Evolutionary conservation across 35 echinoderm and acorn worm genomes (phyloP).

Genomic region (Heliocidaris erythrogramma): DNA sequence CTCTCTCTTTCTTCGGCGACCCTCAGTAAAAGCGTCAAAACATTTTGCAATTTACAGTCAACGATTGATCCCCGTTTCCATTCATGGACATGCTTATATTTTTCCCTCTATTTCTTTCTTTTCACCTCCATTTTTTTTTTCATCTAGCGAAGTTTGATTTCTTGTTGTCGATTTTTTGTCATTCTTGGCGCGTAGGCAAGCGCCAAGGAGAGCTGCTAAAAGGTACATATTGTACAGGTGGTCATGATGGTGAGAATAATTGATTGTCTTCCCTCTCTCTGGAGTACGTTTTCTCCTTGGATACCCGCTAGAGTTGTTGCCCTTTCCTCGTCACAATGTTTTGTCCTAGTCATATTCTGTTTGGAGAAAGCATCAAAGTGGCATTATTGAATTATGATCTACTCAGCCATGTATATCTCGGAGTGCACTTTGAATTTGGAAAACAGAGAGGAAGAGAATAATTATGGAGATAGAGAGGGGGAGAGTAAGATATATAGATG

Average conservation of each 20-base stretch:
- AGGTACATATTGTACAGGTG: conserved; percentile 30
- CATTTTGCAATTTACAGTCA: conserved; percentile 30
- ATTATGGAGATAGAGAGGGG: neutral
- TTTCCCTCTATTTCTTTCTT: neutral
- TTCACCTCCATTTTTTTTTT: neutral
- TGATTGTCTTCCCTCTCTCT: conserved; percentile 17
- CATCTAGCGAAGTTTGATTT: too few species aligned
- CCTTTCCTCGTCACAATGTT: conserved; percentile 35
- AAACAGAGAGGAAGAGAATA: neutral
- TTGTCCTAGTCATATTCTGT: neutral
- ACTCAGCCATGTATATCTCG: neutral
- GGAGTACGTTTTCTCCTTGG: conserved; percentile 7
- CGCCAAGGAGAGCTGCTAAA: conserved; percentile 32
- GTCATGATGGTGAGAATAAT: conserved; percentile 13
- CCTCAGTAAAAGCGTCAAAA: conserved; percentile 9
- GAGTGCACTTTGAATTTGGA: neutral
- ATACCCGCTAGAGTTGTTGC: neutral
- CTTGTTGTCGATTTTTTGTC: neutral
- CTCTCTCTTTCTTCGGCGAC: neutral
- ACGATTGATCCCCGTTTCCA: conserved; percentile 3
- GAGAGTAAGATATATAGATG: neutral
- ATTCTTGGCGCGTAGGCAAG: neutral
- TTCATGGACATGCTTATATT: neutral
- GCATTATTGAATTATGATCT: conserved; percentile 39
- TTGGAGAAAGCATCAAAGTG: conserved; percentile 19